Evolutionary conservation across 2,888 invertebrate species (phyloP).

Genomic region (Troilus luridus): DNA sequence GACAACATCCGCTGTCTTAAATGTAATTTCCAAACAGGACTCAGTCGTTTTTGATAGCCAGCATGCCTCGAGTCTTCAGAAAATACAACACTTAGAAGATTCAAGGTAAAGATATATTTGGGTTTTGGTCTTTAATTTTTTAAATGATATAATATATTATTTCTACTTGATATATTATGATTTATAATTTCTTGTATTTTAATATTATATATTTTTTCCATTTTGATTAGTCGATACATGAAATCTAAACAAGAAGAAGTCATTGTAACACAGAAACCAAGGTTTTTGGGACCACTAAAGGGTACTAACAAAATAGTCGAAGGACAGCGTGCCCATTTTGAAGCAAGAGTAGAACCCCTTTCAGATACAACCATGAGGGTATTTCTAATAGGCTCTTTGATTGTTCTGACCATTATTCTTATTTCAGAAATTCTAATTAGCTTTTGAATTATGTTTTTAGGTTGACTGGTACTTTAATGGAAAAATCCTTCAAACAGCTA

Average conservation of each 20-base stretch:
- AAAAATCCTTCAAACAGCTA: slow-evolving; percentile 88
- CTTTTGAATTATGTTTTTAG: slow-evolving; percentile 64
- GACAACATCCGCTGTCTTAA: slow-evolving; percentile 83
- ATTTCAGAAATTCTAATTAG: neutral
- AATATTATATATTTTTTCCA: slow-evolving; percentile 9
- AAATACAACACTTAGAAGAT: slow-evolving; percentile 92
- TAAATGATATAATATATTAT: slow-evolving; percentile 71
- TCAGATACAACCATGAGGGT: slow-evolving; percentile 89
- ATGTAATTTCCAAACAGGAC: slow-evolving; percentile 88
- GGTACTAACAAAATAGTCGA: slow-evolving; percentile 95
- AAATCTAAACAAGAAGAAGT: slow-evolving; percentile 80
- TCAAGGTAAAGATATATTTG: slow-evolving; percentile 66
- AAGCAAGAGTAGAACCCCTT: slow-evolving; percentile 94
- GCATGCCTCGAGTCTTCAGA: slow-evolving; percentile 91
- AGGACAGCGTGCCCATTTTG: slow-evolving; percentile 94
- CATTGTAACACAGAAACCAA: slow-evolving; percentile 83
- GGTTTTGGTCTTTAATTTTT: slow-evolving; percentile 70
- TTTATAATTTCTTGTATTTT: too few species aligned
- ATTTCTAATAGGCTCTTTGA: slow-evolving; percentile 15
- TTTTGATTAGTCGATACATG: slow-evolving; percentile 74
- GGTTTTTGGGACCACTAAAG: slow-evolving; percentile 90
- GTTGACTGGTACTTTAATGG: slow-evolving; percentile 99
- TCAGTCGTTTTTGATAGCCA: slow-evolving; percentile 90
- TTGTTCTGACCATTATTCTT: neutral
- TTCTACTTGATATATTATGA: too few species aligned